phyloP scores from a whole-genome alignment of 2,888 invertebrate genomes.

The Aleiodes alternator region DNA sequence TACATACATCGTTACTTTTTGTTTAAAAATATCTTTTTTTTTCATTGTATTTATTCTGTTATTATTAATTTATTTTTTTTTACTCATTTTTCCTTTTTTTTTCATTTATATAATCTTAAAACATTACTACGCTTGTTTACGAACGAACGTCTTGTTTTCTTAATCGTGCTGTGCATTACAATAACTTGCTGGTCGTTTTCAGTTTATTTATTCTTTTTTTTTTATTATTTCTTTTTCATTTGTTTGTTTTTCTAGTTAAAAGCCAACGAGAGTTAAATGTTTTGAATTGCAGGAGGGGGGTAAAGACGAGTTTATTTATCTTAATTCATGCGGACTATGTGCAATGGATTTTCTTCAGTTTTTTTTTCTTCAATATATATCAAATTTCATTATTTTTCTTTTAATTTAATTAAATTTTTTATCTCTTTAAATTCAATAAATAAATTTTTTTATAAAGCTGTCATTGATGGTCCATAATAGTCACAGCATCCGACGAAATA shows the following conservation, averaged over 20 bases:
- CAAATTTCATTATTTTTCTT: neutral
- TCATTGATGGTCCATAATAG: slow-evolving; percentile 68
- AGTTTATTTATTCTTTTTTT: slow-evolving; percentile 41
- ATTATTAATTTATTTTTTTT: slow-evolving; percentile 41
- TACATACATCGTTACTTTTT: slow-evolving; percentile 58
- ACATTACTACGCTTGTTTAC: slow-evolving; percentile 55
- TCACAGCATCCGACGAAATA: slow-evolving; percentile 66
- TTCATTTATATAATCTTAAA: slow-evolving; percentile 44
- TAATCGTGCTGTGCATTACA: slow-evolving; percentile 64
- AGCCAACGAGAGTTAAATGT: slow-evolving; percentile 42
- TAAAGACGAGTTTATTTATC: slow-evolving; percentile 37
- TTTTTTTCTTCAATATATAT: slow-evolving; percentile 30
- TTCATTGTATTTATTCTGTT: slow-evolving; percentile 34
- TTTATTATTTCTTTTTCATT: slow-evolving; percentile 19
- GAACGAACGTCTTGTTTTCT: slow-evolving; percentile 56
- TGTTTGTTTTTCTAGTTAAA: slow-evolving; percentile 14
- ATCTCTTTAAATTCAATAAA: slow-evolving; percentile 37
- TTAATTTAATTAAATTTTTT: neutral
- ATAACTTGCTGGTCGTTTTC: slow-evolving; percentile 47
- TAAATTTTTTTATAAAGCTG: slow-evolving; percentile 53
- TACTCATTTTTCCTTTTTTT: slow-evolving; percentile 40
- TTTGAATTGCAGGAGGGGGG: slow-evolving; percentile 3
- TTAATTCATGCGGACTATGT: slow-evolving; percentile 54
- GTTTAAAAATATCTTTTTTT: slow-evolving; percentile 38
- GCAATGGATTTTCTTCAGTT: slow-evolving; percentile 50